Base-by-base conservation (phyloP, 1,140 invertebrate genomes). In the Alviniconcha marisindica region DNA sequence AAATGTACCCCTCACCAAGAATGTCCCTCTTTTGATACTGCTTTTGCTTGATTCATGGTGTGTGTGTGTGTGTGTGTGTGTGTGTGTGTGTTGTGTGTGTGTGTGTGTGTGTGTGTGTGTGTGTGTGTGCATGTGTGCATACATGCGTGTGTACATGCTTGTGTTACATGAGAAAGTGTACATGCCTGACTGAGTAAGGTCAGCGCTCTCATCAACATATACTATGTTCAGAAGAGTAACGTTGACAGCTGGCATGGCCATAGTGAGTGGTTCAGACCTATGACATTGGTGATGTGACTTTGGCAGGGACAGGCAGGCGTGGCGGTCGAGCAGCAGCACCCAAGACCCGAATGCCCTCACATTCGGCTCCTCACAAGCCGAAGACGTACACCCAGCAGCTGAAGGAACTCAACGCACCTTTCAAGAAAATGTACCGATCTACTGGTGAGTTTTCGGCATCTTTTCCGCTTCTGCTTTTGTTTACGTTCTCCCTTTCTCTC, bases 351-450 rank as follows among this genome's bases (percentile, higher is more conserved):
- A 63, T 80, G 78, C 85, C 82, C 31, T 88, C 90, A 15, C 87
- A 87, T 63, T 87, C 87, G 51, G 89, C 90, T n/a, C 44, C 84
- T 1, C 91, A 91, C 80, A 87, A 87, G 87, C 88, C 90, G 31
- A 87, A 90, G 81, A 91, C 90, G 0, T 92, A 92, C 80, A 82
- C 87, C 14, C 83, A 92, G 81, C 91, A 92, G 74, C 87, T 92
- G 1, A 82, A 89, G 77, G 86, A 87, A 40, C 83, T 92, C 66
- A 90, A 91, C 42, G 87, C 91, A 48, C 87, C 78, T 24, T 80
- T 80, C 78, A 80, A 80, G 60, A 80, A 66, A 18, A 80, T 60
- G 1, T 80, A 56, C 78, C 18, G 78, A 28, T 80, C 78, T 36
- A 80, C 54, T 40, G 78, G 78, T 80, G 15, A 7, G 56, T 80